phyloP scores from a whole-genome alignment of 2,888 invertebrate genomes.

The Platerodrilus igneus region DNA sequence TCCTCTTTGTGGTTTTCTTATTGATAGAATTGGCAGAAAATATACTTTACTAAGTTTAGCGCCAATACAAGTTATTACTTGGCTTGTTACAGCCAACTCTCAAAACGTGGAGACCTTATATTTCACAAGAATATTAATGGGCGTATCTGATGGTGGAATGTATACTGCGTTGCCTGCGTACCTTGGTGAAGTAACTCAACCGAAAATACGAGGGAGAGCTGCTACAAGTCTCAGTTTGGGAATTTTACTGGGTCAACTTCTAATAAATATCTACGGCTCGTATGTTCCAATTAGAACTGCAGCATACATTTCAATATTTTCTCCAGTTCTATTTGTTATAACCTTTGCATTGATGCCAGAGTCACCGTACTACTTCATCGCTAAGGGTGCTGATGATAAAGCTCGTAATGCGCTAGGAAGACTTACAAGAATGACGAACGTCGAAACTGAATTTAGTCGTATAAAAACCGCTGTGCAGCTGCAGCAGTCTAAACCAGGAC shows the following conservation, averaged over 20 bases:
- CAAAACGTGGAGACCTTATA: conserved; percentile 12
- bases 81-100: conserved; percentile 30
- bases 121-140: conserved; percentile 21
- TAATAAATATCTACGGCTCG: conserved; percentile 34
- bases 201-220: conserved; percentile 28
- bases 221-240: conserved; percentile 24
- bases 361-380: conserved; percentile 51
- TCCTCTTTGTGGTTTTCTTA: conserved; percentile 26
- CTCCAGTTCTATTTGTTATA: conserved; percentile 29
- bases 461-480: conserved; percentile 34
- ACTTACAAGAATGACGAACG: conserved; percentile 31
- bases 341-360: conserved; percentile 52
- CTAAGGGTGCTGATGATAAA: conserved; percentile 33
- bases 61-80: conserved; percentile 34
- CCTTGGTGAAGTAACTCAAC: conserved; percentile 29
- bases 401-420: conserved; percentile 32
- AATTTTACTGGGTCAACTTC: conserved; percentile 12
- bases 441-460: conserved; percentile 33
- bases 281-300: conserved; percentile 11
- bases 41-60: conserved; percentile 33
- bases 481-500: conserved; percentile 44
- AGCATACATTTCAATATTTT: conserved; percentile 20
- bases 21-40: conserved; percentile 37
- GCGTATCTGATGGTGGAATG: conserved; percentile 28
- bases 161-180: conserved; percentile 30